Evolutionary conservation across 2,888 invertebrate species (phyloP), one percentile per base, ranked within the genome.

Genomic region (Erebia epiphron): DNA sequence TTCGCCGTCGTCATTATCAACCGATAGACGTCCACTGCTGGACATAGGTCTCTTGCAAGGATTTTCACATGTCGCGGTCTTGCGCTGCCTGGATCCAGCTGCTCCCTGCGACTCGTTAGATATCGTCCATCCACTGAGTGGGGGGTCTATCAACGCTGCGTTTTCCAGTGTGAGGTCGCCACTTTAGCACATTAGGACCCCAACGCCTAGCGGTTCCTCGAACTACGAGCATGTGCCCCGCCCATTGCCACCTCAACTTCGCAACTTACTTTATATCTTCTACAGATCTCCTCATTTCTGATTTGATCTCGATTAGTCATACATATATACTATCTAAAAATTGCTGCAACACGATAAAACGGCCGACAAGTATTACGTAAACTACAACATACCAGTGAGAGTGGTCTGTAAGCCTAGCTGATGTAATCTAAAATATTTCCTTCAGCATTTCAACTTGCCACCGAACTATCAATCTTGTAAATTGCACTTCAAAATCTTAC

Each of bases 391-490:
- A 41, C 52, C 49, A 50, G 49, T 43, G 43, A 4, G 13, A 66
- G 14, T 49, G 46, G 49, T 16, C 56, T 46, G 16, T 43, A 41
- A 41, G 21, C 13, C 63, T 63, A 10, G 43, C 66, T 66, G 46
- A 83, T 82, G 79, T 83, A 86, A 84, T 78, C 67, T 74, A 68
- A 67, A 66, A 70, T 78, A 76, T 80, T 80, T 81, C 79, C 78
- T 82, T 78, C 77, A 82, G 79, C 78, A 79, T 75, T 75, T 73
- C 68, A 73, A 73, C 71, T 60, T 61, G 57, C 54, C 49, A 14
- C 21, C 16, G 49, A 64, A 41, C 41, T 58, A 69, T 64, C 49
- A 69, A 69, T 58, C 64, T 58, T 52, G 16, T 58, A 49, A 21
- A 65, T 54, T 60, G 58, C 54, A 58, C 65, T 54, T 50, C 43